Percentiles rank a stretch among this genome's conserved stretches.
Evolutionary conservation across 2,888 invertebrate species (phyloP).

Genomic region (Machimus rusticus): DNA sequence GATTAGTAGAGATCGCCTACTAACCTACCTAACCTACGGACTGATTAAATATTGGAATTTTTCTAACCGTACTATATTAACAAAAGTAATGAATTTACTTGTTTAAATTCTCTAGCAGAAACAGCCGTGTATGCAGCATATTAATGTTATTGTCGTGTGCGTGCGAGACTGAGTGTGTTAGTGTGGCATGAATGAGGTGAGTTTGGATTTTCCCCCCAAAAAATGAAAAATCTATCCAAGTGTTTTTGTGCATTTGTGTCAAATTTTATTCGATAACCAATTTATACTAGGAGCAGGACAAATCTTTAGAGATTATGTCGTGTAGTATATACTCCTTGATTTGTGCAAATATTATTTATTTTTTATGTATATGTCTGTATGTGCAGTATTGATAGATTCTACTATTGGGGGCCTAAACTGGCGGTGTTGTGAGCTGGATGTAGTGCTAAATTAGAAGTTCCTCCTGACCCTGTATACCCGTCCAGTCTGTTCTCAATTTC

Average conservation of each 20-base stretch:
- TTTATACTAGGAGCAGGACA: neutral
- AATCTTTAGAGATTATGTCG: constrained; percentile 4
- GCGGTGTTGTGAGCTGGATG: neutral
- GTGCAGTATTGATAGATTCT: neutral
- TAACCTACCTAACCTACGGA: constrained; percentile 36
- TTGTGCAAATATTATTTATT: constrained; percentile 25
- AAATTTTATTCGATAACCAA: constrained; percentile 20
- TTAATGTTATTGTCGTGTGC: neutral
- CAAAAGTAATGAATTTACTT: constrained; percentile 20
- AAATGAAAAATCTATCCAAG: neutral
- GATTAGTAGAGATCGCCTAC: constrained; percentile 16
- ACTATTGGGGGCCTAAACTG: constrained; percentile 2
- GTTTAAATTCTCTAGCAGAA: constrained; percentile 8
- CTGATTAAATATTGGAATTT: constrained; percentile 33
- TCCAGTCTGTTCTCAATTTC: neutral
- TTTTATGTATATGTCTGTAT: neutral
- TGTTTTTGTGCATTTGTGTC: constrained; percentile 13
- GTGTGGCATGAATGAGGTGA: neutral
- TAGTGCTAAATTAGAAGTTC: neutral
- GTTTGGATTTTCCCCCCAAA: neutral
- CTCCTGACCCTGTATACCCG: neutral
- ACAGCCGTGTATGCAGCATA: neutral
- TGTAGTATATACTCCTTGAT: neutral
- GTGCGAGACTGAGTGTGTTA: neutral
- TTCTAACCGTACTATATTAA: constrained; percentile 31